Evolutionary conservation across 1,140 invertebrate species (phyloP), one percentile per base, ranked within the genome.

Genomic region (Epicauta chinensis): DNA sequence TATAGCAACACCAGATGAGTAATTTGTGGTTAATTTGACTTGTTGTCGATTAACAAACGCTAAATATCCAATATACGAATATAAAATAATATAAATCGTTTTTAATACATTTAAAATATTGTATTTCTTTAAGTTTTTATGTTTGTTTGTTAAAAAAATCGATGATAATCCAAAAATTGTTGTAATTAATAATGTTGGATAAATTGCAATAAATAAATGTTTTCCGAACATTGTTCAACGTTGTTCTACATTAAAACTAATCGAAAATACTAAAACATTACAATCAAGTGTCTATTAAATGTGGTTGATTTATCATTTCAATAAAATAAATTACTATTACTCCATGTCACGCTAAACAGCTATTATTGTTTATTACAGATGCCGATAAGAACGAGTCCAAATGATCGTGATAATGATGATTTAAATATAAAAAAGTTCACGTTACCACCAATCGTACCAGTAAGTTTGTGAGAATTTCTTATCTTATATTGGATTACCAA

Each of bases 361-460:
- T n/a, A n/a, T n/a, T n/a, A n/a, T n/a, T n/a, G n/a, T n/a, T n/a
- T n/a, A n/a, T n/a, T n/a, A n/a, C n/a, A n/a, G n/a, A n/a, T n/a
- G n/a, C n/a, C n/a, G n/a, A n/a, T n/a, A n/a, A n/a, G n/a, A n/a
- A 15, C 12, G 16, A 36, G 44, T 15, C n/a, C 30, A n/a, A n/a
- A n/a, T n/a, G 35, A 52, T 35, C 14, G 12, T 37, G 37, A 45
- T 52, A 15, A 16, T 13, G 39, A 43, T 23, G 41, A 44, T 44
- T 41, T 52, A 37, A 36, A 41, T 35, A 45, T 52, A 16, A 35
- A 46, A 16, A 29, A 32, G 50, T 45, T 53, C 39, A 10, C 17
- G 10, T 36, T 58, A 42, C 55, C 55, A 34, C 30, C 51, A n/a
- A 37, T 51, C 14, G 34, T n/a, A 35, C 29, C 17, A 14, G 55